Base-by-base conservation (phyloP, 2,888 invertebrate species). In the Lepidonotus clava region DNA sequence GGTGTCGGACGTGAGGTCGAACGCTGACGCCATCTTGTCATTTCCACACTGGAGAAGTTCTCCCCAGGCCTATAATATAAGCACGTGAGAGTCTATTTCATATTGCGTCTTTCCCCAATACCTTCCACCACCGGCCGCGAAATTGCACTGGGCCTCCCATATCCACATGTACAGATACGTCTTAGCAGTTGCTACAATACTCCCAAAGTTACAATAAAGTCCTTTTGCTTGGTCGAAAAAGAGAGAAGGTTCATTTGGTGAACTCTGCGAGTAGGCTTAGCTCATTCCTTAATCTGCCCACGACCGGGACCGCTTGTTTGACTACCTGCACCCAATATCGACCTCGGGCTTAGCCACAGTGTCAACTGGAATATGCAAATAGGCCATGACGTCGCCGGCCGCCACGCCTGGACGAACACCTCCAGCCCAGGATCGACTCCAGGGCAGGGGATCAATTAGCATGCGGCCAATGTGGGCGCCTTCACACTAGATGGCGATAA, bases 341-440 rank as follows among this genome's bases (percentile, higher is more conserved):
- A 80, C 80, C 34, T n/a, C 51, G 32, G 46, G 14, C 5, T n/a
- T 28, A 41, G 71, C 71, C 34, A 24, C 71, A 46, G 0, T 80
- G 80, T 34, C 21, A 80, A 80, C 80, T 46, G 1, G 11, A 51
- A 46, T 80, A 80, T 80, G 80, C 41, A 80, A 41, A 80, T 80
- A 34, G 36, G 80, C 5, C 21, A 32, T 80, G 80, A 80, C 80
- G 80, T 80, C 80, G 46, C 46, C 11, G 11, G 5, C 28, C 80
- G 41, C 32, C 80, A 80, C 32, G 80, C 46, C 80, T 80, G 80
- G 46, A 24, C 46, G 41, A 18, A 21, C 80, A 80, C 80, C 36
- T 11, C 28, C 61, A 28, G 2, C 28, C 11, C 61, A 28, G 28
- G 61, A 61, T 61, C 61, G 24, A 61, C 61, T 61, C 61, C 61